Evolutionary conservation across 1,140 invertebrate species (phyloP).

Genomic region (Drosophila tristis): DNA sequence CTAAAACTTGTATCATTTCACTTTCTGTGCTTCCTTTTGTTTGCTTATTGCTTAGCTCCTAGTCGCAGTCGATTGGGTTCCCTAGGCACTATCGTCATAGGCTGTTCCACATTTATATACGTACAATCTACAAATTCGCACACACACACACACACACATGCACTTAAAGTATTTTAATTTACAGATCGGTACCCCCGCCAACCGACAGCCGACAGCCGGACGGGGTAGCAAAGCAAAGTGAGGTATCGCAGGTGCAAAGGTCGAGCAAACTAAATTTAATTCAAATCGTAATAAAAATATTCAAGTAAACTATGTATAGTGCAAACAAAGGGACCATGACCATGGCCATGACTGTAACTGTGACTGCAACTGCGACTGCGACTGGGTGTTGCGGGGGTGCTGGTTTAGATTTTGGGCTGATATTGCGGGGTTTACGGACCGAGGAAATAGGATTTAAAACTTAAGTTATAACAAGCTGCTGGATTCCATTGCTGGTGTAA

Average conservation of each 20-base stretch:
- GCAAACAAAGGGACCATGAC: conserved; percentile 1
- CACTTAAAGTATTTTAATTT: conserved; percentile 23
- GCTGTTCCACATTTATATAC: conserved; percentile 6
- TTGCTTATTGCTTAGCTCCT: conserved; percentile 14
- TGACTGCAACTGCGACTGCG: no score
- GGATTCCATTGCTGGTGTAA: no score
- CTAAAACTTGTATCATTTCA: conserved; percentile 64
- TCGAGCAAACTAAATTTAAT: background rate
- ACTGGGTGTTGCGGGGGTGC: no score
- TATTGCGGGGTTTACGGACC: no score
- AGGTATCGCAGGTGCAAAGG: conserved; percentile 13
- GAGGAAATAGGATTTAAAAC: no score
- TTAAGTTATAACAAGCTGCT: no score
- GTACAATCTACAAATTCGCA: conserved; percentile 20
- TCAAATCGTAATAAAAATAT: conserved; percentile 10
- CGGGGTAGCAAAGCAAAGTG: no score
- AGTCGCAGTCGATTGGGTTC: conserved; percentile 21
- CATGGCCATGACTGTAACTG: no score
- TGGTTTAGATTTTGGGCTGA: no score
- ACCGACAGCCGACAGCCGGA: no score
- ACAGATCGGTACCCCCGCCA: background rate
- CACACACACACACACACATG: conserved; percentile 13
- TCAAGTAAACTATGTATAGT: conserved; percentile 19
- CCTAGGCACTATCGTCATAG: conserved; percentile 14
- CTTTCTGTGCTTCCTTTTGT: conserved; percentile 16